Evolutionary conservation across 1,140 invertebrate genomes (phyloP), one percentile per base, ranked within the genome.

Genomic region (Brachionus asplanchnoidis): DNA sequence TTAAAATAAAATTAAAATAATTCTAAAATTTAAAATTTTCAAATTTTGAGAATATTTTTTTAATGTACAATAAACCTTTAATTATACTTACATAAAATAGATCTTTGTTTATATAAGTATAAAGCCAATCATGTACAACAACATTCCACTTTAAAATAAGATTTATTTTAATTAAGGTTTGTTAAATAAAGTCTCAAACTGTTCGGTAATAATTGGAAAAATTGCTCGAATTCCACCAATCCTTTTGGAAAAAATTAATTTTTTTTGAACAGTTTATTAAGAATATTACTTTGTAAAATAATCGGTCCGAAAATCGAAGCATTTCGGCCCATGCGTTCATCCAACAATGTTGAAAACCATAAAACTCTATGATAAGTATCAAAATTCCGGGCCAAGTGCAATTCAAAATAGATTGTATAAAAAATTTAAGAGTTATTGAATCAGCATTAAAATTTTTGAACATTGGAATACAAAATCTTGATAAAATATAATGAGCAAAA

Each of bases 71-170:
- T 36, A 36, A 1, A 36, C 6, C 7, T 12, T 26, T 11, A 11
- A 5, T 26, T 23, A n/a, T 8, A 0, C 92, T 86, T 42, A 92
- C 90, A 80, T 92, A 92, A 65, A 93, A 93, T n/a, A 94, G 87
- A 86, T 97, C 96, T 87, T 93, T 93, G 88, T 97, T 97, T 20
- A 99, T 91, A 89, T 97, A 97, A 1, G 93, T 93, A 86, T 96
- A 95, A 0, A 98, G 90, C 95, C 95, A 99, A 85, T 97, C 95
- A 87, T 97, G 94, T 0, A 98, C 95, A 0, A 97, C 93, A 12
- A 95, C 92, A 88, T 98, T 98, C 96, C 97, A 98, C 7, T 93
- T 94, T 17, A 95, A 73, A 73, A 4, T 9, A 20, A 42, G 20
- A n/a, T 73, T 42, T 73, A 68, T 32, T 68, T 14, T 28, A 1